Percentiles rank a stretch among this genome's conserved stretches.
Conservation (phyloP, 1,140 invertebrate species). For the Triops longicaudatus region DNA sequence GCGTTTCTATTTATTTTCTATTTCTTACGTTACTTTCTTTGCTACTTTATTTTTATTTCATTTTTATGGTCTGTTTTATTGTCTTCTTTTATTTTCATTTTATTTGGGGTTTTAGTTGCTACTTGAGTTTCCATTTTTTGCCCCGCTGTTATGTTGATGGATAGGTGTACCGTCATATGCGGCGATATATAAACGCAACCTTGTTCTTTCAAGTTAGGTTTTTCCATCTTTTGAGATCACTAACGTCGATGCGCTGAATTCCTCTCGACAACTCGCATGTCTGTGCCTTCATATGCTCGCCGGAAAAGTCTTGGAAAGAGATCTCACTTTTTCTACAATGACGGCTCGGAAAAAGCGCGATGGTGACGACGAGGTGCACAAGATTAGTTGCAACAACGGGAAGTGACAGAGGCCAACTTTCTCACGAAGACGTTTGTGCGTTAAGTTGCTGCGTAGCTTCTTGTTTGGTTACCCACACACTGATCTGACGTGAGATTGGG, state of each 20-base stretch:
- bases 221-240: not conserved
- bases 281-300: not conserved
- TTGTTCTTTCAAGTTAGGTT: not conserved
- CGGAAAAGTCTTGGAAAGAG: not conserved
- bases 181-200: not conserved
- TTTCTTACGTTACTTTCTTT: constrained; percentile 13
- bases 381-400: constrained; percentile 11
- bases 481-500: constrained; percentile 1
- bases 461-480: constrained; percentile 11
- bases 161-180: not conserved
- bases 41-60: not conserved
- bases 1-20: not conserved
- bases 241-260: not conserved
- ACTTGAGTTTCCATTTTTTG: not conserved
- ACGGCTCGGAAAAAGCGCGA: not conserved
- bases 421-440: not conserved
- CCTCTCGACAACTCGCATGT: not conserved
- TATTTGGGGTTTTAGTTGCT: not conserved
- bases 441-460: not conserved
- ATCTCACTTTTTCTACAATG: not conserved
- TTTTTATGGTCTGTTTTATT: not conserved
- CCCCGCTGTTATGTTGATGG: constrained; percentile 9
- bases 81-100: not conserved
- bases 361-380: not conserved
- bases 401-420: constrained; percentile 6